phyloP scores from a whole-genome alignment of 2,797 vertebrate species.

The Danio albolineatus region DNA sequence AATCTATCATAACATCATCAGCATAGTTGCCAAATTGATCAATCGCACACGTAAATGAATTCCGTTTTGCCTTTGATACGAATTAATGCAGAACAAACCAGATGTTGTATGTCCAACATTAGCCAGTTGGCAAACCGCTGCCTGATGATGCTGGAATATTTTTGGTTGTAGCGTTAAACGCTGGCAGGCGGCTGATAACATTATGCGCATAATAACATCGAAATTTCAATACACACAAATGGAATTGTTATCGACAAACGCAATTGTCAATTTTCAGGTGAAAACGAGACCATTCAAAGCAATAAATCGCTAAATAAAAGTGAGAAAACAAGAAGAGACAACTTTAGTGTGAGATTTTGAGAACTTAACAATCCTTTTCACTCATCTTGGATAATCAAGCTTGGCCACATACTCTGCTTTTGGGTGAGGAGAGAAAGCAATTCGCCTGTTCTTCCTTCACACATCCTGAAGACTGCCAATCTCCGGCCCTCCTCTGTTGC shows the following conservation, averaged over 20 bases:
- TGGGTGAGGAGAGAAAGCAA: constrained; percentile 75
- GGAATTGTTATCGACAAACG: constrained; percentile 16
- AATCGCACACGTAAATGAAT: constrained; percentile 55
- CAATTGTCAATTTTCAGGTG: constrained; percentile 1
- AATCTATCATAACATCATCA: constrained; percentile 57
- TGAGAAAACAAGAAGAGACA: constrained; percentile 62
- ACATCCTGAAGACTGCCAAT: constrained; percentile 81
- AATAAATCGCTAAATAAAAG: constrained; percentile 45
- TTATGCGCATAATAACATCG: constrained; percentile 5
- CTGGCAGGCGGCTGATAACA: constrained; percentile 35
- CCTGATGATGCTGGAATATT: constrained; percentile 41
- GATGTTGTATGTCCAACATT: constrained; percentile 56
- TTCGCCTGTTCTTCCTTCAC: constrained; percentile 78
- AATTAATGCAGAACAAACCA: constrained; percentile 63
- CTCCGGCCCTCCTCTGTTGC: constrained; percentile 79
- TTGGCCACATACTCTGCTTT: constrained; percentile 81
- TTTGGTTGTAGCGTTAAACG: constrained; percentile 25
- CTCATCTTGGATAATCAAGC: constrained; percentile 83
- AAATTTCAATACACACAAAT: constrained; percentile 8
- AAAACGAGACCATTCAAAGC: constrained; percentile 62
- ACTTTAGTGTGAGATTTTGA: constrained; percentile 78
- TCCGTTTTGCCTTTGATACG: constrained; percentile 54
- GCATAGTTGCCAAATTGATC: constrained; percentile 53
- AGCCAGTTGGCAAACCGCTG: constrained; percentile 53
- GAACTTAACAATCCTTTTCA: constrained; percentile 81